Percentiles rank a stretch among this genome's conserved stretches.
Evolutionary conservation across 2,113 vertebrate genomes (phyloP).

Genomic region (Aleadryas rufinucha): DNA sequence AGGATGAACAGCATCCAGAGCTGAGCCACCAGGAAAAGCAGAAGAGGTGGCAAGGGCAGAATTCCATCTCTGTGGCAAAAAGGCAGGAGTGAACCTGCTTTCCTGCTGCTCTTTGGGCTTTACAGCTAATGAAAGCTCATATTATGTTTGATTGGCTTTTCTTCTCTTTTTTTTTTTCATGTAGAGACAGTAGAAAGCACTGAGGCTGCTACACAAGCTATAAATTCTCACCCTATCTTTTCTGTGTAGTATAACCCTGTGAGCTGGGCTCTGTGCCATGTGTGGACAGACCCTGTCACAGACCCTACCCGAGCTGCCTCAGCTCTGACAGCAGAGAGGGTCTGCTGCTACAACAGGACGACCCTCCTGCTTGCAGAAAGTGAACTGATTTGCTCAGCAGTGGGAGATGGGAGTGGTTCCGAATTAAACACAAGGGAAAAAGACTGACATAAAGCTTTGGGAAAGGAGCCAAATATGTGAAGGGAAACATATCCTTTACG

Average conservation of each 20-base stretch:
- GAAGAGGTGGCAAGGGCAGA: not conserved
- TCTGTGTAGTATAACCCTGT: not conserved
- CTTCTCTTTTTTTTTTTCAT: not conserved
- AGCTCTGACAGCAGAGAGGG: not conserved
- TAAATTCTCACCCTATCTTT: not conserved
- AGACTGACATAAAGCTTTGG: not conserved
- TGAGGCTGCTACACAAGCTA: not conserved
- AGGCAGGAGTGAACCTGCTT: not conserved
- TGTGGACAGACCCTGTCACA: not conserved
- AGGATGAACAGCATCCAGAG: not conserved
- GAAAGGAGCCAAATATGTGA: constrained; percentile 4
- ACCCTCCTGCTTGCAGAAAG: not conserved
- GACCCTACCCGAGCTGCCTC: not conserved
- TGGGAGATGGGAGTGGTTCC: not conserved
- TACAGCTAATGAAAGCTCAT: not conserved
- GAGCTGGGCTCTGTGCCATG: not conserved
- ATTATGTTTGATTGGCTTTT: not conserved
- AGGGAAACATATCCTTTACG: not conserved
- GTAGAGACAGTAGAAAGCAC: not conserved
- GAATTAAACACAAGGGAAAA: not conserved
- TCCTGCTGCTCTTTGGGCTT: not conserved
- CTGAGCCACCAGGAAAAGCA: not conserved
- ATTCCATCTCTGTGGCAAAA: not conserved
- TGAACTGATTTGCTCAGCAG: not conserved
- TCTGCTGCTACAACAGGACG: not conserved